Evolutionary conservation across 2,888 invertebrate species (phyloP), one percentile per base, ranked within the genome.

Genomic region (Azorinus chamasolen): DNA sequence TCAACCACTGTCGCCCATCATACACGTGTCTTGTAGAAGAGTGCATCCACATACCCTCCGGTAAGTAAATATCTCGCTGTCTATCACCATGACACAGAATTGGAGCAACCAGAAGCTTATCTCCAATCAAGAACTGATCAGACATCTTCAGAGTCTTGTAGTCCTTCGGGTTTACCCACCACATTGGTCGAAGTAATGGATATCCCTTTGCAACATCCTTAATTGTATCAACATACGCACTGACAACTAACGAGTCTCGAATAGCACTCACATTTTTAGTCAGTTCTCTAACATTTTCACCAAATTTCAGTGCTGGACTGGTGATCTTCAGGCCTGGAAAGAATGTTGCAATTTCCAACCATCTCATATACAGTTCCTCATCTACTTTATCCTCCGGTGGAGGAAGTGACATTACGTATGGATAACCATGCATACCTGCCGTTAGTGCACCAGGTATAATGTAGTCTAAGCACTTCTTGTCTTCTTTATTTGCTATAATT

Each of bases 261-360:
- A 73, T 64, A 20, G 53, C 53, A n/a, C 53, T 74, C 37, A 83
- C 43, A 43, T 73, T 72, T 46, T 70, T 79, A 20, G 84, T 64
- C 12, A 76, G 45, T 24, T 51, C 37, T 8, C 63, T 50, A 12
- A 77, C 48, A 20, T 57, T 62, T 95, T 95, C 89, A 96, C 96
- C 96, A 87, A 97, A 97, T 91, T 96, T 96, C 86, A 96, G 96
- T 0, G 98, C 98, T 57, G 97, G 93, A 90, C 76, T 72, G 0
- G 97, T 97, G 86, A 97, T 97, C 89, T 97, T 96, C 92, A 98
- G 96, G 0, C 97, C 96, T 0, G 98, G 98, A 84, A 98, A 93
- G 92, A 98, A 98, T 0, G 97, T 96, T 0, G 97, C 96, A 89
- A 98, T 94, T 89, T 96, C 95, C 41, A 96, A 93, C 98, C 98